Evolutionary conservation across 2,113 vertebrate species (phyloP).

Genomic region (Speoplatyrhinus poulsoni): DNA sequence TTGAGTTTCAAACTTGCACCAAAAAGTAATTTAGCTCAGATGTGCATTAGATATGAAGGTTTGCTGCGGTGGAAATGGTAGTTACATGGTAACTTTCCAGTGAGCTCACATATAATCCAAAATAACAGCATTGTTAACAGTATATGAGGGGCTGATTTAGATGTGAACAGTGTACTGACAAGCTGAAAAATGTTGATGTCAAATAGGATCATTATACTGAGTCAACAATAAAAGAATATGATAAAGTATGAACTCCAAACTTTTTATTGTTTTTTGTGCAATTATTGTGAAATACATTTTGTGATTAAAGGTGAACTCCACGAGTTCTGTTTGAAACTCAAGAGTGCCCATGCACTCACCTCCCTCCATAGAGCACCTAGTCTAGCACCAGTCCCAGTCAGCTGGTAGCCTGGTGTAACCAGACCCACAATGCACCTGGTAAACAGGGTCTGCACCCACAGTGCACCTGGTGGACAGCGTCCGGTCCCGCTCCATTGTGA

Average conservation of each 20-base stretch:
- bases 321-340: no score
- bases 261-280: background rate
- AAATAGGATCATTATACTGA: conserved; percentile 20
- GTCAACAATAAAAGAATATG: conserved; percentile 58
- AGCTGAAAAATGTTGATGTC: conserved; percentile 11
- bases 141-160: background rate
- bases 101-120: background rate
- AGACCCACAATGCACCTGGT: no score
- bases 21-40: conserved; percentile 2
- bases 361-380: no score
- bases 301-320: no score
- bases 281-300: background rate
- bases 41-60: no score
- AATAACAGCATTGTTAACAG: background rate
- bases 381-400: no score
- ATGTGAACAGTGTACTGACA: background rate
- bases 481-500: no score
- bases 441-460: no score
- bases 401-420: no score
- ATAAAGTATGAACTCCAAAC: conserved; percentile 17
- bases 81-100: background rate
- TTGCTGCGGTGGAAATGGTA: background rate
- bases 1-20: conserved; percentile 23
- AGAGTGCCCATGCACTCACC: no score
- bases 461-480: no score